These are phyloP conservation scores for Diachasma alloeum DNA, from an alignment of 1,140 invertebrate species.

Conservation along the genomic window DNA sequence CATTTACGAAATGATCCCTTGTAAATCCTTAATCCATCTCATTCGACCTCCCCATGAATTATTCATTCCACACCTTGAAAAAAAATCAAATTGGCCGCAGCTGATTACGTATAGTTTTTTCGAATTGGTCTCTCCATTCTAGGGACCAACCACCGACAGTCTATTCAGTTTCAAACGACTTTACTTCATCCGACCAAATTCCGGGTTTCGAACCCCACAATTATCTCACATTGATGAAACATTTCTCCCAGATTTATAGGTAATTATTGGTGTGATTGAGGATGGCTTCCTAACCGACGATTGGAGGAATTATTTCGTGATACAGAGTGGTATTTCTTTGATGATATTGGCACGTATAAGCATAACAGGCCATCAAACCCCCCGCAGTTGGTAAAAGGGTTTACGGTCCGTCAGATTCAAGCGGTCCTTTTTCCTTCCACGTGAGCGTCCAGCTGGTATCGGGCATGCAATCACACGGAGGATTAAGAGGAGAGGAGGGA, in stretches of 20 bases:
- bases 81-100: too few species aligned
- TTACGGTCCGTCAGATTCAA: constrained; percentile 55
- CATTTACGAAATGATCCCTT: too few species aligned
- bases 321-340: constrained; percentile 5
- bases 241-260: not conserved
- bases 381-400: constrained; percentile 59
- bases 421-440: constrained; percentile 57
- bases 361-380: constrained; percentile 32
- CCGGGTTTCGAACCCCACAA: not conserved
- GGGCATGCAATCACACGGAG: constrained; percentile 59
- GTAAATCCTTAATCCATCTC: too few species aligned
- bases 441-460: constrained; percentile 59
- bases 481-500: constrained; percentile 52
- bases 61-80: too few species aligned
- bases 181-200: not conserved
- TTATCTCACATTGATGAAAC: constrained; percentile 1
- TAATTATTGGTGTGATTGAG: constrained; percentile 4
- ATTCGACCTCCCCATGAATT: too few species aligned
- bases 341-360: constrained; percentile 5
- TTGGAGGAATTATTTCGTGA: constrained; percentile 19
- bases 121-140: too few species aligned
- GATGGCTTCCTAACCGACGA: constrained; percentile 21
- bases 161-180: not conserved
- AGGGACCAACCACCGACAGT: too few species aligned
- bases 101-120: too few species aligned